Conservation (phyloP, 2,797 vertebrate species). For the Arnoldichthys spilopterus region DNA sequence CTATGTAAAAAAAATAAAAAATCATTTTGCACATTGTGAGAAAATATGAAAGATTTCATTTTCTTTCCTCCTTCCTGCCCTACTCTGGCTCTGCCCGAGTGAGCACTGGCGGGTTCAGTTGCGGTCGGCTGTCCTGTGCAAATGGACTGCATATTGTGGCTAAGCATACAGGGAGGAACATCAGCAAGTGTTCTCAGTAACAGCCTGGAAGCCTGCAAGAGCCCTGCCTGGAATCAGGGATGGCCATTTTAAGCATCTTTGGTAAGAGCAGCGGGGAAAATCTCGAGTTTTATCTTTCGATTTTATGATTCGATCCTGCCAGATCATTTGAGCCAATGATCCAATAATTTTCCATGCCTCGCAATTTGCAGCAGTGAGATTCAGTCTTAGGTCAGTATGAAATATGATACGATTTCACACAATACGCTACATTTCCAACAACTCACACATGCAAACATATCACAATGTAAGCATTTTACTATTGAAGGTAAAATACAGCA, state of each 20-base stretch:
- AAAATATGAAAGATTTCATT: neutral
- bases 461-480: too few relatives aligned
- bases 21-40: neutral
- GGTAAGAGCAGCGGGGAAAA: neutral
- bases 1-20: neutral
- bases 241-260: neutral
- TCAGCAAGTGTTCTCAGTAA: neutral
- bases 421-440: too few relatives aligned
- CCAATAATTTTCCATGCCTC: too few relatives aligned
- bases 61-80: neutral
- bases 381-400: too few relatives aligned
- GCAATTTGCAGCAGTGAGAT: too few relatives aligned
- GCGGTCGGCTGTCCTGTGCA: neutral
- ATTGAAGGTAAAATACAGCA: too few relatives aligned
- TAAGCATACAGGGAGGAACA: neutral
- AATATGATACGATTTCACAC: too few relatives aligned
- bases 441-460: too few relatives aligned
- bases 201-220: neutral
- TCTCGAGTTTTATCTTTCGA: too few relatives aligned
- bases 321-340: too few relatives aligned
- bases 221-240: too few relatives aligned
- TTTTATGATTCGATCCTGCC: too few relatives aligned
- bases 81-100: neutral
- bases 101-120: neutral
- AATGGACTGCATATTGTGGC: neutral